Evolutionary conservation across 2,888 invertebrate genomes (phyloP), one percentile per base, ranked within the genome.

Genomic region (Drosophila multiciliata): DNA sequence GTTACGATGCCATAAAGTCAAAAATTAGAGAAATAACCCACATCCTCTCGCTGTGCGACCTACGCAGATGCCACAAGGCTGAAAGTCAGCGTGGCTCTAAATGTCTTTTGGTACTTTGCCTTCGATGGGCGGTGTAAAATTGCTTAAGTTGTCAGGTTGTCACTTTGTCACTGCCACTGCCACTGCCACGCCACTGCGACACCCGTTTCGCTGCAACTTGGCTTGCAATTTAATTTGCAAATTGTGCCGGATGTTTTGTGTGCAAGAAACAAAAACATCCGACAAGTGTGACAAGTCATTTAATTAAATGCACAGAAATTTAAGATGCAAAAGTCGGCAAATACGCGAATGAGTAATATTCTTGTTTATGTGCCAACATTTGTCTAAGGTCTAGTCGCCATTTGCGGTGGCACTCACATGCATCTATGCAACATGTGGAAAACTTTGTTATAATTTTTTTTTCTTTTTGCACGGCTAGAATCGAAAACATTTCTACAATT

Each of bases 281-380:
- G 57, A 59, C 60, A 66, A 73, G 66, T 75, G 84, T 73, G 71
- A 73, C 83, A 85, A 83, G 76, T 83, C 76, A 70, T 86, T 83
- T 67, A 77, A 77, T 29, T 6, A 29, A 29, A 29, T 29, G 29
- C 29, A 29, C 69, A 63, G 15, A 45, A 75, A 77, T 88, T 86
- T 78, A 78, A 80, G 72, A 62, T 70, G 72, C 75, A 49, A 65
- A 70, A 38, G n/a, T 35, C 48, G 38, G 42, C 48, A 36, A 65
- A 42, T 55, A 42, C 32, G 63, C 61, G 38, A 65, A 54, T 36
- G 61, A 58, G 70, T 65, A 73, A 71, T 72, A 74, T 86, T 86
- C 75, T 75, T 86, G 71, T 72, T 75, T 66, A n/a, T 57, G 40
- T 57, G 76, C 58, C 67, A 75, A 63, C 60, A 79, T 74, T 87